Base-by-base conservation (phyloP, 2,113 vertebrate genomes). In the Pygoscelis adeliae region DNA sequence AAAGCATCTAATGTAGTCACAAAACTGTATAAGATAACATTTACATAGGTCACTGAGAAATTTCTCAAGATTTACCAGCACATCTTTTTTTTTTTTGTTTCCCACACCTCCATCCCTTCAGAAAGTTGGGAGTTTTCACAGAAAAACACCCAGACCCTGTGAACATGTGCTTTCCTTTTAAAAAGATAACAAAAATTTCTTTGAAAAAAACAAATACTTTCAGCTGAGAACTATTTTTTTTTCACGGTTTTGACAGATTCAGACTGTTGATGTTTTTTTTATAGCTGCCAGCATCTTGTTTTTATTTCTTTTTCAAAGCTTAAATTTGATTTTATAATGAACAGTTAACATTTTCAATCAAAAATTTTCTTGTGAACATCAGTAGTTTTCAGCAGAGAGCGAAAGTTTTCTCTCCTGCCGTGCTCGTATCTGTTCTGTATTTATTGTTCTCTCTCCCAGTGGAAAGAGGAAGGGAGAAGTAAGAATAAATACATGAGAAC, bases 61-160 rank as follows among this genome's bases (percentile, higher is more conserved):
- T 90, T 73, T 85, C 61, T 87, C 49, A 49, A 49, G 56, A 86
- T 88, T 80, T 73, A 56, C 52, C 46, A 88, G 40, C 0, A 1
- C 38, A 81, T 85, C 70, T 53, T 79, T 78, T 90, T 78, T 62
- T 9, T 69, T 88, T 92, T 83, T 13, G 13, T 76, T 95, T 95
- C 73, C 73, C 83, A 91, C 62, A 56, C 34, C 56, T 91, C 59
- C n/a, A 46, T 81, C 38, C 38, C 47, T 87, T 81, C 61, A 87
- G 47, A 74, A 97, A 87, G 19, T 36, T 84, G 77, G 13, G 59
- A 84, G 38, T 91, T 96, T 91, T 89, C 56, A 89, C 55, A 95
- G 89, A 89, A 83, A 83, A 84, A 83, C 49, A 94, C 32, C 15
- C 74, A 62, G 87, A 63, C 13, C 13, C 61, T 86, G 66, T 61